Base-by-base conservation (phyloP, 2,888 invertebrate genomes). In the Pandemis cinnamomeana region DNA sequence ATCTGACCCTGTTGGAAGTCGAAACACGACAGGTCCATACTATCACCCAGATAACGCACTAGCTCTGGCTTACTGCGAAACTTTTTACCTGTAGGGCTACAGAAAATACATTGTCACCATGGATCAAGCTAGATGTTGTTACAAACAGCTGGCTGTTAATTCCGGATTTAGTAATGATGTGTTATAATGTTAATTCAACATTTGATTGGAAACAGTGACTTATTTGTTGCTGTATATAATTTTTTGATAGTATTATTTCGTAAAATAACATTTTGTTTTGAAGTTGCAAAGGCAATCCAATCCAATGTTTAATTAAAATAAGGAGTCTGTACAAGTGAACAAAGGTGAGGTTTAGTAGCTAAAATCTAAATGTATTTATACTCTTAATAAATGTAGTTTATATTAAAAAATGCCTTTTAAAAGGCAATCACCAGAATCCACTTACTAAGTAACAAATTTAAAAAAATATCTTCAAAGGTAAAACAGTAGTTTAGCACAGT, bases 1-100 rank as follows among this genome's bases (percentile, higher is more conserved):
- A 97, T 95, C 93, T 96, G 96, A 84, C 97, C 97, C 85, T 96
- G 96, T 86, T 96, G 96, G 91, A 96, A 97, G 95, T 98, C 97
- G 95, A 97, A 97, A 87, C 96, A 96, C 82, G 96, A 96, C 83
- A 97, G 95, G 94, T 97, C 97, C 92, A 96, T 95, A 86, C 95
- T 95, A 90, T 96, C 96, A 87, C 97, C 97, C 80, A 97, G 95
- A 91, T 96, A 96, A 83, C 97, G 95, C 81, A 96, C 96, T 89
- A 98, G 95, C 92, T 97, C 97, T 78, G 97, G 96, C 91, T 97
- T 97, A 93, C 96, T 97, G 89, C 97, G 95, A 89, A 97, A 96
- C 95, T 96, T 96, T 94, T 96, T 96, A 88, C 97, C 97, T 95
- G 96, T 96, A 83, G 97, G 97, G 93, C 97, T 97, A 94, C 82